Percentiles rank a stretch among this genome's conserved stretches.
Evolutionary conservation across 2,888 invertebrate genomes (phyloP).

Genomic region (Xestia ashworthii): DNA sequence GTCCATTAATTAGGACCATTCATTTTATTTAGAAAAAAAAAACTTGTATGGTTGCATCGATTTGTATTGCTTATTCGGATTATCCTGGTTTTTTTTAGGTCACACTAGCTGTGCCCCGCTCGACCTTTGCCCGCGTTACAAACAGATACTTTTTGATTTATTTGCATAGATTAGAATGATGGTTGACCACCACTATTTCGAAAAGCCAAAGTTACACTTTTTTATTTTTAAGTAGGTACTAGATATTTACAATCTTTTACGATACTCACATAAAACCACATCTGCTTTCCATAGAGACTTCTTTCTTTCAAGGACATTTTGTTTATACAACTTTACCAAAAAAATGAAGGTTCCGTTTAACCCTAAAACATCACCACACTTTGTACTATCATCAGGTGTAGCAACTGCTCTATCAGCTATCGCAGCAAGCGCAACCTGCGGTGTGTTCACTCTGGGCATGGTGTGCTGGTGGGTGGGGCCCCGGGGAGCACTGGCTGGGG

Average conservation of each 20-base stretch:
- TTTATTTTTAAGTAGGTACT: no score
- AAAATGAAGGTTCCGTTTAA: neutral
- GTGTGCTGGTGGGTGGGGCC: constrained; percentile 95
- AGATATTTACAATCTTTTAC: no score
- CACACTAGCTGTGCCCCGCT: neutral
- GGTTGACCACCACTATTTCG: neutral
- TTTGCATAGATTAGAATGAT: neutral
- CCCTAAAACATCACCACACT: neutral
- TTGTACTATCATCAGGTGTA: constrained; percentile 80
- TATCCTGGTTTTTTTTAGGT: neutral
- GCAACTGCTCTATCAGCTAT: constrained; percentile 95
- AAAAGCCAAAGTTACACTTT: neutral
- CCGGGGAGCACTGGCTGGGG: constrained; percentile 91
- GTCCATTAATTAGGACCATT: neutral
- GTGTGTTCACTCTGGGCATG: constrained; percentile 96
- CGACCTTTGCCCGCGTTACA: no score
- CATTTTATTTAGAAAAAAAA: neutral
- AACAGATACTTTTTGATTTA: no score
- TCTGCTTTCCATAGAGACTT: neutral
- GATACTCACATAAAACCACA: neutral
- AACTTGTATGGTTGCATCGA: neutral
- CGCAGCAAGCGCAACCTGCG: constrained; percentile 95
- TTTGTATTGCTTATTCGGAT: neutral
- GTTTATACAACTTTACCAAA: neutral
- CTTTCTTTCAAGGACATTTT: neutral